Evolutionary conservation across 2,888 invertebrate species (phyloP), one percentile per base, ranked within the genome.

Genomic region (Andrena chrysosceles): DNA sequence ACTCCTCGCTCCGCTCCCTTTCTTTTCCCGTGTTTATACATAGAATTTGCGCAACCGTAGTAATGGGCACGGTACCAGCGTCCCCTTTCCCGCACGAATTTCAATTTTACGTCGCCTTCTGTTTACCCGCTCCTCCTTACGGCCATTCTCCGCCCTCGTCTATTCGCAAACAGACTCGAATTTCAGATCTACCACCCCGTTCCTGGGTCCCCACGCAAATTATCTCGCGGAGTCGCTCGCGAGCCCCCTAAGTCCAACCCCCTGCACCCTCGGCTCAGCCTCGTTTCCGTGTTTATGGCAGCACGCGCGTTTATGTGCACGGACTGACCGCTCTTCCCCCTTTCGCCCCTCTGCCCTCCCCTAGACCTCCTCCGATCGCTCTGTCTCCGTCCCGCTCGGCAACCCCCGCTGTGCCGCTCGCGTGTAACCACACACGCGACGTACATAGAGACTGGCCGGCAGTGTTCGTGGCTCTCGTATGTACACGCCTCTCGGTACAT

Each of bases 401-500:
- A 0, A 23, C 8, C 13, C 8, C 7, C 1, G n/a, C 35, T 20
- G 10, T 13, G 10, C 7, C n/a, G 67, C 13, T 56, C 70, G 66
- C 81, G 66, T 68, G 81, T 76, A 70, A 75, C 75, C 82, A 68
- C 72, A 72, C 80, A 72, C 64, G 23, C 63, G 54, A 48, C 26
- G 52, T 70, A 29, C 26, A 74, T 48, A 69, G 8, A 26, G 42
- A 35, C 0, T 0, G 35, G 35, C 10, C 35, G 35, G 35, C 35
- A 6, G 42, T 54, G 29, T 42, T 26, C 13, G 77, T 62, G 26
- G n/a, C 79, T 73, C 77, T 63, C 67, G 56, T 84, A 82, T 75
- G 56, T 72, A 83, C 72, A 64, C 42, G 73, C 29, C 48, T 62
- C 77, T 64, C 66, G 64, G 85, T 86, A 90, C 89, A 89, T 89